phyloP scores from a whole-genome alignment of 2,888 invertebrate species.

The Koerneria pararmatus region DNA sequence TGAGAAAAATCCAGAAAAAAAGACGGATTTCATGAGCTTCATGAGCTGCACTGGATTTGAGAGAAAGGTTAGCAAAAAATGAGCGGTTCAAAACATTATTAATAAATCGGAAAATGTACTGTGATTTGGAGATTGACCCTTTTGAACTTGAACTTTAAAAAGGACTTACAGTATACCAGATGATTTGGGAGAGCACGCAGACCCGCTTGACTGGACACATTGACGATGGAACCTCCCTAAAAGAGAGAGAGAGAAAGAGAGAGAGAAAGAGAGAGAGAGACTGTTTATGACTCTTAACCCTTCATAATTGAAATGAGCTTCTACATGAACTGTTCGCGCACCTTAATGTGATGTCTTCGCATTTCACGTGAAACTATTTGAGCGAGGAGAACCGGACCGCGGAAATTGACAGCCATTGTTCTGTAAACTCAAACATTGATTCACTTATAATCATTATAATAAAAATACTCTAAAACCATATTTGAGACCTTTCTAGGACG shows the following conservation, averaged over 20 bases:
- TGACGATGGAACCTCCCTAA: conserved; percentile 35
- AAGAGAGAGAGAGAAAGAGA: conserved; percentile 27
- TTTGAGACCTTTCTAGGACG: conserved; percentile 29
- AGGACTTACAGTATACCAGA: conserved; percentile 33
- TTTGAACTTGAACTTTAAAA: not conserved
- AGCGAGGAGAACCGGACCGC: conserved; percentile 34
- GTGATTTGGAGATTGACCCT: not conserved
- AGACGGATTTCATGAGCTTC: no score
- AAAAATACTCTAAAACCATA: not conserved
- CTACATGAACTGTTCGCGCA: not conserved
- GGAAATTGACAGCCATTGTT: conserved; percentile 34
- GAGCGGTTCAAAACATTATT: no score
- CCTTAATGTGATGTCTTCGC: not conserved
- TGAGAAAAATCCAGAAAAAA: no score
- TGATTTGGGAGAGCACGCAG: conserved; percentile 37
- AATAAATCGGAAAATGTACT: not conserved
- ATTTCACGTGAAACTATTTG: conserved; percentile 29
- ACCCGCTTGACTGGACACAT: conserved; percentile 39
- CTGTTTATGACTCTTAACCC: not conserved
- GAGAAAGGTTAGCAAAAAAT: no score
- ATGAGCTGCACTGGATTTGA: no score
- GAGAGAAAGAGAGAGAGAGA: not conserved
- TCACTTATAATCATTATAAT: not conserved
- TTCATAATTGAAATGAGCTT: not conserved
- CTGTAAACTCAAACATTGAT: conserved; percentile 24